Conservation (phyloP, 1,140 invertebrate species). For the Centruroides vittatus region DNA sequence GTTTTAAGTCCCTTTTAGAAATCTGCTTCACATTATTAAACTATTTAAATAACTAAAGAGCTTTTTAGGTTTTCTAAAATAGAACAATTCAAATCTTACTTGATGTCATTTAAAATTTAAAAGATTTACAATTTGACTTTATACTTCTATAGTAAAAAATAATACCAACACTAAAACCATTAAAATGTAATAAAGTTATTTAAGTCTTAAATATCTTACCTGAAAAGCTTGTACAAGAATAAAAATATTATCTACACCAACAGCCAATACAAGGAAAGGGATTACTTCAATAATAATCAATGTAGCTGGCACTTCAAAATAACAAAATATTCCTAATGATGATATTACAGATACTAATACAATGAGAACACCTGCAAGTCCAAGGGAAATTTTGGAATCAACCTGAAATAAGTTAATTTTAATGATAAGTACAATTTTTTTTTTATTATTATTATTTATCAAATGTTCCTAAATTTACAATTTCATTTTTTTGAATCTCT, state of each 20-base stretch:
- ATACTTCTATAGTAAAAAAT: too few species aligned
- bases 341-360: conserved; percentile 66
- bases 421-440: too few species aligned
- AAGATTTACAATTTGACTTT: not conserved
- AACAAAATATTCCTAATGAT: conserved; percentile 75
- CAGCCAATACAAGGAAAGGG: conserved; percentile 79
- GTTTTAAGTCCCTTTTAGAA: too few species aligned
- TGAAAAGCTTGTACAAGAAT: conserved; percentile 61
- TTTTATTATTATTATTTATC: too few species aligned
- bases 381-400: conserved; percentile 35
- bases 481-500: too few species aligned
- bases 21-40: too few species aligned
- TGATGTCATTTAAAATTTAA: not conserved
- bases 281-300: conserved; percentile 86
- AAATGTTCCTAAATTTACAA: too few species aligned
- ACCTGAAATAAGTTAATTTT: conserved; percentile 37
- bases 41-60: too few species aligned
- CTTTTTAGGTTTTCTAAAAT: too few species aligned
- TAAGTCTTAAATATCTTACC: conserved; percentile 13
- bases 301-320: conserved; percentile 56
- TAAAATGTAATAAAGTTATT: not conserved
- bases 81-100: not conserved
- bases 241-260: conserved; percentile 92
- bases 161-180: too few species aligned
- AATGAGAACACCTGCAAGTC: conserved; percentile 65